These are phyloP conservation scores for Anhinga rufa DNA, from an alignment of 2,113 vertebrate species.

Conservation along the genomic window DNA sequence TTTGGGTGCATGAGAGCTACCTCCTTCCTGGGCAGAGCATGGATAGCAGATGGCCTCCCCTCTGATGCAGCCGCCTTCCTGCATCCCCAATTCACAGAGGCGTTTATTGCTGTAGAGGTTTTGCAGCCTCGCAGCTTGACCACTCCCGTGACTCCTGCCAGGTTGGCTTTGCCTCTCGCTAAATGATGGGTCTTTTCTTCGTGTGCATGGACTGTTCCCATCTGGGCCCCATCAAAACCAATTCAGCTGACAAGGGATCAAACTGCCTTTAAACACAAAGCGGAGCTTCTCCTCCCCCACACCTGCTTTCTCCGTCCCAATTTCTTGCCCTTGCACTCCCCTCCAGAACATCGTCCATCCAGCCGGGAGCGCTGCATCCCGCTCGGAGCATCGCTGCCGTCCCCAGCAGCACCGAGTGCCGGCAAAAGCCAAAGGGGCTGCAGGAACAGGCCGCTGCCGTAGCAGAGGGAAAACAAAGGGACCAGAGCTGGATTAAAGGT, in stretches of 20 bases:
- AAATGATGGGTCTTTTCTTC: background rate
- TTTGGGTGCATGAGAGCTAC: background rate
- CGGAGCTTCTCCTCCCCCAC: background rate
- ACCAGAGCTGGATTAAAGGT: background rate
- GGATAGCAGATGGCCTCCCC: rapidly evolving
- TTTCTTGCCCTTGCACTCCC: background rate
- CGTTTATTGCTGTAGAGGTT: background rate
- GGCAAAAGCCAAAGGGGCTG: background rate
- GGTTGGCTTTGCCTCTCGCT: background rate
- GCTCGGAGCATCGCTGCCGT: rapidly evolving
- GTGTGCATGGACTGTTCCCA: background rate
- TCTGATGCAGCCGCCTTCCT: background rate
- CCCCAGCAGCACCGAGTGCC: background rate
- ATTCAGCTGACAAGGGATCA: background rate
- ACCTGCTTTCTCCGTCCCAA: background rate
- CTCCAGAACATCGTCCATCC: background rate
- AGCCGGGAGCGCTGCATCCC: background rate
- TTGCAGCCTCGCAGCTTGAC: background rate
- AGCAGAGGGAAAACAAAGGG: background rate
- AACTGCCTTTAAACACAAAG: background rate
- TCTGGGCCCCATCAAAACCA: conserved; percentile 8
- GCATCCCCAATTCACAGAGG: rapidly evolving
- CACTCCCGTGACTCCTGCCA: conserved; percentile 2
- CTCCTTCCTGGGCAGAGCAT: background rate
- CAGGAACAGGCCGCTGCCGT: background rate